These are phyloP conservation scores for Drosophila quinaria DNA, from an alignment of 2,888 invertebrate species.

Conservation along the genomic window DNA sequence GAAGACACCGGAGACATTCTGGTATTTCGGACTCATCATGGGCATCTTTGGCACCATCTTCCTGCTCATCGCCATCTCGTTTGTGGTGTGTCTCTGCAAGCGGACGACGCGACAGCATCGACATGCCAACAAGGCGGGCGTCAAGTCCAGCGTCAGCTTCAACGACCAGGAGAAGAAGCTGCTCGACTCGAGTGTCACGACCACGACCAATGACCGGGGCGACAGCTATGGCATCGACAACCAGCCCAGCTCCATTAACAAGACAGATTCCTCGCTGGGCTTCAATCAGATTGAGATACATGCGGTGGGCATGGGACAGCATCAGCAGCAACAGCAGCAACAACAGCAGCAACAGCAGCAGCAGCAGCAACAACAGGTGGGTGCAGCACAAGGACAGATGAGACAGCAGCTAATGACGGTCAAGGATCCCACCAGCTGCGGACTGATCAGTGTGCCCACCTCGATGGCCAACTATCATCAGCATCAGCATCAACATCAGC, in stretches of 20 bases:
- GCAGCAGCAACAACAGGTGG: conserved; percentile 61
- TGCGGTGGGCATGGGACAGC: conserved; percentile 85
- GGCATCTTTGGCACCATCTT: conserved; percentile 90
- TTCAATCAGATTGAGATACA: conserved; percentile 88
- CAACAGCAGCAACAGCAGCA: conserved; percentile 57
- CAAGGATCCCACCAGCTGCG: conserved; percentile 83
- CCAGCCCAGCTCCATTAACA: conserved; percentile 86
- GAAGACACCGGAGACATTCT: conserved; percentile 91
- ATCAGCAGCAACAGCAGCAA: conserved; percentile 39
- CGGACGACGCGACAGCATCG: conserved; percentile 86
- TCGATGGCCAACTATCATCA: conserved; percentile 71
- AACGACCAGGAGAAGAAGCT: conserved; percentile 95
- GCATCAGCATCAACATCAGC: conserved; percentile 16
- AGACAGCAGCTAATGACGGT: conserved; percentile 82
- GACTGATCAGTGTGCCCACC: conserved; percentile 82
- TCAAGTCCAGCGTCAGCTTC: conserved; percentile 93
- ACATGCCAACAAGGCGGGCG: conserved; percentile 88
- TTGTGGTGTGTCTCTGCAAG: conserved; percentile 87
- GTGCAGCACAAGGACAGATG: conserved; percentile 60
- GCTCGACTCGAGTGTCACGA: conserved; percentile 92
- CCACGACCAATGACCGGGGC: conserved; percentile 88
- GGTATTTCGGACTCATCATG: conserved; percentile 90
- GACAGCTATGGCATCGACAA: conserved; percentile 89
- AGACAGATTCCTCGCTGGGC: conserved; percentile 87
- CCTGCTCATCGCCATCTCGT: conserved; percentile 87